These are phyloP conservation scores for Apostichopus parvimensis DNA, from an alignment of 35 echinoderm and acorn worm species.

Conservation along the genomic window DNA sequence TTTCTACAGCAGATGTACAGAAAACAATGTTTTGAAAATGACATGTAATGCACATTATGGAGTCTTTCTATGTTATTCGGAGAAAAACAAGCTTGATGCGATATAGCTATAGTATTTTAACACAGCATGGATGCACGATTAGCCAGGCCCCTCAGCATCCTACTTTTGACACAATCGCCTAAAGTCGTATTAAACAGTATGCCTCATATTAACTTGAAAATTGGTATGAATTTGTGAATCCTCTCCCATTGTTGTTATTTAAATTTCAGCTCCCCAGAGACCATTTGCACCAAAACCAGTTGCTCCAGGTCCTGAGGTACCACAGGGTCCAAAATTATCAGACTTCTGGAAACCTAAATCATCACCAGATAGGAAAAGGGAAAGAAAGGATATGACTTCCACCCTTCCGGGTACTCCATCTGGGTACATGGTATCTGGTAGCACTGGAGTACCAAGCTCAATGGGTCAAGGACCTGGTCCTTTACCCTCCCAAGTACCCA, in stretches of 20 bases:
- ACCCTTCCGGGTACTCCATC: background rate
- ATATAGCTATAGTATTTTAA: no score
- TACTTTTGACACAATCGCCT: no score
- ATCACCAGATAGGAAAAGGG: constrained; percentile 23
- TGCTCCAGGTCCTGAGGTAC: constrained; percentile 44
- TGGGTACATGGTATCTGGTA: background rate
- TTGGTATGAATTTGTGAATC: no score
- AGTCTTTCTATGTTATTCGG: no score
- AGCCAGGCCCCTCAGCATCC: no score
- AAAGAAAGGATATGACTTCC: background rate
- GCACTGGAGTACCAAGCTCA: background rate
- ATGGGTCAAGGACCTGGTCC: background rate
- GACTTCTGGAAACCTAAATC: constrained; percentile 95
- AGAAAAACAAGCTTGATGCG: no score
- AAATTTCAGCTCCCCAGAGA: constrained; percentile 64
- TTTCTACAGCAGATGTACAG: no score
- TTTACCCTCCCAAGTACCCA: background rate
- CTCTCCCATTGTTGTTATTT: background rate
- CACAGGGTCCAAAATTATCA: constrained; percentile 79
- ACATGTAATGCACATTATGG: no score
- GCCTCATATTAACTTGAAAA: no score
- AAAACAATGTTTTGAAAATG: no score
- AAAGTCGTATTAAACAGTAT: no score
- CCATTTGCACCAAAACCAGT: constrained; percentile 72
- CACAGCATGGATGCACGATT: no score